phyloP scores from a whole-genome alignment of 2,797 vertebrate species.

The Takifugu ocellatus region DNA sequence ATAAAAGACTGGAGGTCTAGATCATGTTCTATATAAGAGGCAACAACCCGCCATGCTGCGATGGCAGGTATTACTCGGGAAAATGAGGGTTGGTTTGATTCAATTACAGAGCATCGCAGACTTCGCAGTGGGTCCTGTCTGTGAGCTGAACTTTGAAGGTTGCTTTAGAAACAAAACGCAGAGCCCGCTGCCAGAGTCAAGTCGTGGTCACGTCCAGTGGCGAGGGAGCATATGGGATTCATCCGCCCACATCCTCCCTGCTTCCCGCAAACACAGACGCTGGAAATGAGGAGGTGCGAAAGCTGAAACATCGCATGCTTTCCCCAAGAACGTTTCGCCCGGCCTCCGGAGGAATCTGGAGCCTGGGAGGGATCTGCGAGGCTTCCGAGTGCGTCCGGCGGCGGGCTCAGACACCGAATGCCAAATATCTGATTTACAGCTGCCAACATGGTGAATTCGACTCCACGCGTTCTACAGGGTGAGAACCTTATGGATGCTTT shows the following conservation, averaged over 20 bases:
- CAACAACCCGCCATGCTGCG: slow-evolving; percentile 22
- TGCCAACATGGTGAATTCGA: not conserved
- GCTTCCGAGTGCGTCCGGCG: too few species aligned
- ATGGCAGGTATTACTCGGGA: slow-evolving; percentile 25
- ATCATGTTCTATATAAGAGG: slow-evolving; percentile 6
- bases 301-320: slow-evolving; percentile 38
- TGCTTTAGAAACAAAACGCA: slow-evolving; percentile 26
- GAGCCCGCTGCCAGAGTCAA: slow-evolving; percentile 39
- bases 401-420: too few species aligned
- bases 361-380: slow-evolving; percentile 18
- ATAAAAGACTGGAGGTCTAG: too few species aligned
- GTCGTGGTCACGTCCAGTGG: slow-evolving; percentile 28
- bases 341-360: slow-evolving; percentile 40
- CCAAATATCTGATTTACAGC: slow-evolving; percentile 22
- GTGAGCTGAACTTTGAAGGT: slow-evolving; percentile 30
- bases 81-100: slow-evolving; percentile 35
- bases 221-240: slow-evolving; percentile 12
- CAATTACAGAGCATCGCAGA: slow-evolving; percentile 36
- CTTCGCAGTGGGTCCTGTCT: slow-evolving; percentile 31
- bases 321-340: slow-evolving; percentile 10
- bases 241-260: not conserved
- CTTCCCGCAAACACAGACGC: slow-evolving; percentile 25
- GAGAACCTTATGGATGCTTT: not conserved
- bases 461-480: slow-evolving; percentile 18
- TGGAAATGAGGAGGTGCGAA: slow-evolving; percentile 33